phyloP scores from a whole-genome alignment of 2,888 invertebrate species.

The Pristionchus maxplancki region DNA sequence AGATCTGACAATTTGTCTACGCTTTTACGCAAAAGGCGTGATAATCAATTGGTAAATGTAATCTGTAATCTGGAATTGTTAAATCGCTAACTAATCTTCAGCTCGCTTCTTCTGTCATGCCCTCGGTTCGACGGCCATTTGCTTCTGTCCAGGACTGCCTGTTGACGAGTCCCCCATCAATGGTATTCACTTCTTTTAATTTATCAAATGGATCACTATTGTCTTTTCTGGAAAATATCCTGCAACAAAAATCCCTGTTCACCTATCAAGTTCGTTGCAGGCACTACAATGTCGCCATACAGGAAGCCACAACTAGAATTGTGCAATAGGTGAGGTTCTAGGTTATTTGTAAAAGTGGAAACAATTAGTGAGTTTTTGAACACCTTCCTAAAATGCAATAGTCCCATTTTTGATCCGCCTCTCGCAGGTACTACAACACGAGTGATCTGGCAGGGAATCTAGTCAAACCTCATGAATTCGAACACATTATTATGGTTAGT shows the following conservation, averaged over 20 bases:
- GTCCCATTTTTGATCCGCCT: background rate
- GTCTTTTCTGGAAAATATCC: too few relatives aligned
- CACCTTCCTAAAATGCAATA: too few relatives aligned
- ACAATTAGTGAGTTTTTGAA: too few relatives aligned
- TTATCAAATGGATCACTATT: background rate
- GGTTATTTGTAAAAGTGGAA: background rate
- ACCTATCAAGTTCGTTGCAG: background rate
- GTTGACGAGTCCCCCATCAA: background rate
- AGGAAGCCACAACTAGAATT: background rate
- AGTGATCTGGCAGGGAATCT: constrained; percentile 23
- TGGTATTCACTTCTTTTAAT: background rate
- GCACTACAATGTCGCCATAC: constrained; percentile 32
- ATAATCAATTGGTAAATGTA: too few relatives aligned
- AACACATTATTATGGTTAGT: constrained; percentile 19
- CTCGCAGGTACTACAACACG: constrained; percentile 31
- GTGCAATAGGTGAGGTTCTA: constrained; percentile 31
- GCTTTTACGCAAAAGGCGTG: too few relatives aligned
- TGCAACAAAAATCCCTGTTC: too few relatives aligned
- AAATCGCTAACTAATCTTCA: background rate
- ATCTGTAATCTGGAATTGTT: too few relatives aligned
- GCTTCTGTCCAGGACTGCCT: constrained; percentile 37
- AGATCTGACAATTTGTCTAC: too few relatives aligned
- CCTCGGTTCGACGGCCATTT: constrained; percentile 2
- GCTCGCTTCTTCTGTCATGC: constrained; percentile 36
- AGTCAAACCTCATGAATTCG: constrained; percentile 32